Base-by-base conservation (phyloP, 2,113 vertebrate species). In the Oncorhynchus gorbuscha region DNA sequence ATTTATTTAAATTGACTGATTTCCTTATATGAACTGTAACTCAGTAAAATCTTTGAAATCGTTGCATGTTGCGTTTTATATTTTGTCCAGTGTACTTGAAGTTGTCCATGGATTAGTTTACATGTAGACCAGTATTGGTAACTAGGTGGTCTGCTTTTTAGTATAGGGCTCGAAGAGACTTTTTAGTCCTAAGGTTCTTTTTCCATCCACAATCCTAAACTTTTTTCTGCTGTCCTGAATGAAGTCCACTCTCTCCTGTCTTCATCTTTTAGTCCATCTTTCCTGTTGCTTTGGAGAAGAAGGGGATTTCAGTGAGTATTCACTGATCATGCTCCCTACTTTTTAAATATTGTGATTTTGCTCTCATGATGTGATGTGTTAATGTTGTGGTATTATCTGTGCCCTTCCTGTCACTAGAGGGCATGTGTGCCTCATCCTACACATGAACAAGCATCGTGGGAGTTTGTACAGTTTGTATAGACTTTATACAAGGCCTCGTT, bases 201-300 rank as follows among this genome's bases (percentile, higher is more conserved):
- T 62, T 22, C 59, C 59, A 62, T 62, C 59, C 18, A 62, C 24
- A 3, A 22, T 6, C 13, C 20, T 62, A 16, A n/a, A 62, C 59
- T 62, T 22, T 62, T 16, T 67, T 14, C 65, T 28, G 24, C 13
- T 67, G 24, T 28, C 14, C 14, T 67, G 65, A 67, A 13, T 67
- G 22, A 12, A 30, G 22, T 26, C 12, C 3, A 39, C 58, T 89
- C 72, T 93, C 83, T 93, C 87, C 91, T 93, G 85, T 92, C 83
- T 91, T 82, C 83, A 71, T 91, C 88, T 86, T 83, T 81, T 84
- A 94, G 93, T 94, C 90, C 93, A 91, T 64, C 93, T 94, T 81
- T 93, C 93, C 87, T 94, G 93, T 94, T 94, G 93, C 93, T 94
- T 94, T 88, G 93, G 93, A 89, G 93, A 94, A 88, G 93, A 94